Percentiles rank a stretch among this genome's conserved stretches.
These are phyloP conservation scores for Percina caprodes DNA, from an alignment of 2,113 vertebrate genomes.

Conservation along the genomic window DNA sequence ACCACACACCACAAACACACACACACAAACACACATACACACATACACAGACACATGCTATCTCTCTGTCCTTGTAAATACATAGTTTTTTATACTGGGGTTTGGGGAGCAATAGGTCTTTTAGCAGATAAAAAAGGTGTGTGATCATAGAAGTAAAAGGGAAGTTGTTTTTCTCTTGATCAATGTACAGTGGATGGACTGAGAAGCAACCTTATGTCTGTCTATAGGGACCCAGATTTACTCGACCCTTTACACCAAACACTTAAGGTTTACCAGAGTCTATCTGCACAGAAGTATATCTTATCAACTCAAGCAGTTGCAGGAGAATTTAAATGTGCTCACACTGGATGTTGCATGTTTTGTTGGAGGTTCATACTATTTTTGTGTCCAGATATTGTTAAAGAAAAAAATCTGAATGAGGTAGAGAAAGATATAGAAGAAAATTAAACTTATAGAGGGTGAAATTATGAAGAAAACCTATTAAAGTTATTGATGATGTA, in stretches of 20 bases:
- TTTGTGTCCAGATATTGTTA: constrained; percentile 88
- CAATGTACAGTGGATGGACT: constrained; percentile 59
- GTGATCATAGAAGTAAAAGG: constrained; percentile 80
- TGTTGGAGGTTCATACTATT: constrained; percentile 90
- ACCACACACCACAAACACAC: constrained; percentile 46
- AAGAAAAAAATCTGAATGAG: constrained; percentile 70
- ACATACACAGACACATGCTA: constrained; percentile 60
- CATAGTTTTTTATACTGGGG: constrained; percentile 83
- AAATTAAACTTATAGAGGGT: constrained; percentile 57
- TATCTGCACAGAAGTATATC: constrained; percentile 73
- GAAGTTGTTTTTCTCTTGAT: constrained; percentile 60
- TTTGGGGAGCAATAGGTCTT: constrained; percentile 78
- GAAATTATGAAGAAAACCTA: constrained; percentile 74
- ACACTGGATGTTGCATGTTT: constrained; percentile 97
- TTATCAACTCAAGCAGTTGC: constrained; percentile 83
- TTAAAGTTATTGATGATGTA: constrained; percentile 83
- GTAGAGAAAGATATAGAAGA: constrained; percentile 71
- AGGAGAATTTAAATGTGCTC: constrained; percentile 92
- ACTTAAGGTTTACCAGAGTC: constrained; percentile 72
- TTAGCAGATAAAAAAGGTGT: constrained; percentile 85
- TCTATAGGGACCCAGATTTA: constrained; percentile 54
- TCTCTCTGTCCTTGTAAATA: constrained; percentile 93
- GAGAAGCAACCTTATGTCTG: constrained; percentile 46
- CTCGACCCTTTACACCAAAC: constrained; percentile 68
- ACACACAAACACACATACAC: constrained; percentile 10